Conservation (phyloP, 1,140 invertebrate genomes). For the Xylocopa sonorina region DNA sequence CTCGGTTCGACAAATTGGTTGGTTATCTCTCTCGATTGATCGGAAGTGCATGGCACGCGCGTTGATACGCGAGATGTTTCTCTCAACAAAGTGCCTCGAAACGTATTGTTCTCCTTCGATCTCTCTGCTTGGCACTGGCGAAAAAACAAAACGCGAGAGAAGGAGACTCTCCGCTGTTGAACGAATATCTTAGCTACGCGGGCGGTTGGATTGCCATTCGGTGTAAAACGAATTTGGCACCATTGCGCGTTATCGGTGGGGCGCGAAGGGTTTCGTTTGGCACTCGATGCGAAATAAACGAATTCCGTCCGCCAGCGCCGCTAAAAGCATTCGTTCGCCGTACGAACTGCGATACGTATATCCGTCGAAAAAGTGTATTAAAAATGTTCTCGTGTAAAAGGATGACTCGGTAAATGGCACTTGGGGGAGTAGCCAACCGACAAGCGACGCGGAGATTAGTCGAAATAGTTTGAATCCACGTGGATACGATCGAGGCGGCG, state of each 20-base stretch:
- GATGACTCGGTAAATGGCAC: neutral
- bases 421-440: neutral
- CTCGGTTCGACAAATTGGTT: neutral
- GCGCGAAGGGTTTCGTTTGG: neutral
- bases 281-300: neutral
- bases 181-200: slow-evolving; percentile 18
- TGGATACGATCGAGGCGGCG: slow-evolving; percentile 18
- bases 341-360: neutral
- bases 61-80: neutral
- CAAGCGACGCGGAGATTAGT: neutral
- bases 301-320: neutral
- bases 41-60: neutral
- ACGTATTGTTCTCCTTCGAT: neutral
- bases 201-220: neutral
- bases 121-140: slow-evolving; percentile 41
- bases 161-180: slow-evolving; percentile 1
- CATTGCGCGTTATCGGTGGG: too few relatives aligned
- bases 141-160: slow-evolving; percentile 28
- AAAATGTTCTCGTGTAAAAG: slow-evolving; percentile 12
- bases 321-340: too few relatives aligned
- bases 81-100: neutral
- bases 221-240: slow-evolving; percentile 24
- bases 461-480: neutral
- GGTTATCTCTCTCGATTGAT: neutral
- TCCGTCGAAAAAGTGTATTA: slow-evolving; percentile 7